A percentile compares a stretch with the other conserved stretches of the same genome.
phyloP scores from a whole-genome alignment of 2,888 invertebrate genomes.

The Pilophorus perplexus region DNA sequence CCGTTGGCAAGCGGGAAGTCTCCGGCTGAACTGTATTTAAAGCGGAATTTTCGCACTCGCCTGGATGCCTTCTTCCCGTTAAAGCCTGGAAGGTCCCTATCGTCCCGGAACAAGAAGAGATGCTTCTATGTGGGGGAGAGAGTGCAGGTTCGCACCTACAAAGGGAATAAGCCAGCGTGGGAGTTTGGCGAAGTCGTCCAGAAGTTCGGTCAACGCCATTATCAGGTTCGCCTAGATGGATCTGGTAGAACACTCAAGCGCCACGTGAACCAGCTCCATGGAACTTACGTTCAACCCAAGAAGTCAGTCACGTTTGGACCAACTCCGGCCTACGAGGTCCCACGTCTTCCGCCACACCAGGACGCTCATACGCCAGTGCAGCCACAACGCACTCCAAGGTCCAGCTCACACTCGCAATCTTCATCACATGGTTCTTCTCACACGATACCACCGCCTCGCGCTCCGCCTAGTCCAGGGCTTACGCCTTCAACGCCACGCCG shows the following conservation, averaged over 20 bases:
- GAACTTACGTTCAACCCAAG: neutral
- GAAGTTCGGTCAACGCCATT: too few species aligned
- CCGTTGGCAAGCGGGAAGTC: slow-evolving; percentile 33
- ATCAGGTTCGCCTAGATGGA: neutral
- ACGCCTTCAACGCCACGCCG: too few species aligned
- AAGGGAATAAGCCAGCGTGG: neutral
- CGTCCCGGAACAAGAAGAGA: neutral
- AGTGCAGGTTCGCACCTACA: neutral
- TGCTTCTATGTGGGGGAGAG: neutral
- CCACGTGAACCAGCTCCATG: neutral
- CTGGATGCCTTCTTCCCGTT: slow-evolving; percentile 29
- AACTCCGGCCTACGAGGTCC: too few species aligned
- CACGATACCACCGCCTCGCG: too few species aligned
- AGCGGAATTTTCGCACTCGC: slow-evolving; percentile 28
- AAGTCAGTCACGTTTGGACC: too few species aligned
- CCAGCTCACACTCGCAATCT: too few species aligned
- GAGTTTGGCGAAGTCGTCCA: neutral
- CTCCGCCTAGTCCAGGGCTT: too few species aligned
- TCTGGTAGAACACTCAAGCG: too few species aligned
- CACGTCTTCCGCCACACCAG: too few species aligned
- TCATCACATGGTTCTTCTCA: too few species aligned
- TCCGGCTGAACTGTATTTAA: slow-evolving; percentile 38
- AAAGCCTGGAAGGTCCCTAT: neutral
- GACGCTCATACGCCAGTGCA: too few species aligned
- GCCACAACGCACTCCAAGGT: too few species aligned